phyloP scores from a whole-genome alignment of 2,797 vertebrate genomes.

The Spondyliosoma cantharus region DNA sequence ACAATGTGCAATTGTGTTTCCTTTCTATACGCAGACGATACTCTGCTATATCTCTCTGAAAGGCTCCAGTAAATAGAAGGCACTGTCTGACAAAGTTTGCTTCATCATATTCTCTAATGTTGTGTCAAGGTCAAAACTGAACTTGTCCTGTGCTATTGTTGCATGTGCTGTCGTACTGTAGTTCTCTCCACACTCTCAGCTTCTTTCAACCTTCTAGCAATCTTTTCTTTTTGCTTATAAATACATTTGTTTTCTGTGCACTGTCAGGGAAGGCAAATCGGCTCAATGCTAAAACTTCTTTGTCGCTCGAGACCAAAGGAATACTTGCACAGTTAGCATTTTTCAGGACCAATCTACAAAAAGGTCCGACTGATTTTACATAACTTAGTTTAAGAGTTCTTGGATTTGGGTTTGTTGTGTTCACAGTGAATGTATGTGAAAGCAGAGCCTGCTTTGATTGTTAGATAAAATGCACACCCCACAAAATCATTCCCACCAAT shows the following conservation, averaged over 20 bases:
- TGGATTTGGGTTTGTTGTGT: too few relatives aligned
- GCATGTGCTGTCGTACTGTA: not conserved
- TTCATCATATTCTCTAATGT: not conserved
- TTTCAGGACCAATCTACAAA: too few relatives aligned
- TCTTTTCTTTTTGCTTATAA: not conserved
- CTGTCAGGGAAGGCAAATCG: too few relatives aligned
- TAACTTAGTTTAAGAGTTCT: too few relatives aligned
- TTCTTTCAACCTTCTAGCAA: not conserved
- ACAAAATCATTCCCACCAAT: too few relatives aligned
- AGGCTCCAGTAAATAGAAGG: not conserved
- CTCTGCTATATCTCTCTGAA: not conserved
- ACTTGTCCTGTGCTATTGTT: not conserved
- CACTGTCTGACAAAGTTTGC: not conserved
- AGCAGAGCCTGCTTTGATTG: too few relatives aligned
- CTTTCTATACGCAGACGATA: slow-evolving; percentile 6
- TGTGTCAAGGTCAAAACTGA: not conserved
- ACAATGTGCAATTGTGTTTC: not conserved
- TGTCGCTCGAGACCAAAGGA: too few relatives aligned
- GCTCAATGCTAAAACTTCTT: too few relatives aligned
- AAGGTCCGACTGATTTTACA: too few relatives aligned
- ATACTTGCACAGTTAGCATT: too few relatives aligned
- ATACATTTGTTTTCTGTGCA: not conserved
- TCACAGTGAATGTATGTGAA: too few relatives aligned
- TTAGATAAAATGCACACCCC: too few relatives aligned
- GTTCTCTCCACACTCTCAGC: not conserved